Base-by-base conservation (phyloP, 2,113 vertebrate species). In the Balaeniceps rex region DNA sequence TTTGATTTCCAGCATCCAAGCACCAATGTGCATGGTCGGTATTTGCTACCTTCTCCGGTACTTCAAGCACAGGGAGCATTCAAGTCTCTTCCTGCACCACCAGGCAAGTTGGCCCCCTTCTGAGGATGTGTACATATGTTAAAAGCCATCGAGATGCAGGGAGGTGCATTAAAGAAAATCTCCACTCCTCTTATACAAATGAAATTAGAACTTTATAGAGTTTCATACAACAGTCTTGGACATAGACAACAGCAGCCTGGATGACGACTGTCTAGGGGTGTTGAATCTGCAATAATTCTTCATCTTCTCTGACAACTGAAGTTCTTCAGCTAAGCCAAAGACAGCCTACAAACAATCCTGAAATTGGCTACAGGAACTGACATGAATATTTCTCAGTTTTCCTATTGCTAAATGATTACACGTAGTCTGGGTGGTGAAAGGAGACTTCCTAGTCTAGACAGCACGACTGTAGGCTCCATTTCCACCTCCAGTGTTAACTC, bases 371-470 rank as follows among this genome's bases (percentile, higher is more conserved):
- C 55, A 83, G 84, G 87, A 95, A 80, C 78, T 31, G 89, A 91
- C 63, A 96, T 38, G 84, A 95, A 58, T 94, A 90, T 91, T 95
- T 91, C 83, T 91, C 94, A 94, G 89, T 65, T 95, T 95, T 93
- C 87, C 58, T 85, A 80, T 70, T 83, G 94, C 91, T 95, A 93
- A 94, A 93, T 4, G 58, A 83, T 91, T 94, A 70, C 70, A 79
- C 0, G 4, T 36, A 93, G 77, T 54, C 63, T 72, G 78, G 55
- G 68, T 47, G 77, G 52, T 69, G 74, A 79, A 92, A 91, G 60
- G 55, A 94, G 52, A 91, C 54, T 89, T 96, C 84, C 84, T 69
- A 65, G 88, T 87, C 91, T 87, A 89, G 74, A 96, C 80, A 93
- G 65, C 34, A 69, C 4, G 33, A 84, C 60, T 71, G 47, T 47